Conservation (phyloP, 92 coral and sea anemone species). For the Porites rus region DNA sequence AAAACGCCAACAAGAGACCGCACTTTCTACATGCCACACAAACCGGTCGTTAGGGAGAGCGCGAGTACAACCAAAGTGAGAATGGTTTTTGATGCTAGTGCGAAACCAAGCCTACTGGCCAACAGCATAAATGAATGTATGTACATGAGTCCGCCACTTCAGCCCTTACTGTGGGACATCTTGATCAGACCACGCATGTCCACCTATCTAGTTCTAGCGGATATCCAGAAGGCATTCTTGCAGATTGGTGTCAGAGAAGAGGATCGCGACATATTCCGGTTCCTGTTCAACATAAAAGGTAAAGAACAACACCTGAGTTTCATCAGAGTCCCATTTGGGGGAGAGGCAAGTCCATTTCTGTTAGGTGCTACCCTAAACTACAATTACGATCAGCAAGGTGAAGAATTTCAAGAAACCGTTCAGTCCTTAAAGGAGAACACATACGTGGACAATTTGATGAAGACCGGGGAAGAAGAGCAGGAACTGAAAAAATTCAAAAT, state of each 20-base stretch:
- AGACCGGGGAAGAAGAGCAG: slow-evolving; percentile 42
- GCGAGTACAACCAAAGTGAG: background rate
- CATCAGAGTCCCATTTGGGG: slow-evolving; percentile 71
- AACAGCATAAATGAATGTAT: slow-evolving; percentile 66
- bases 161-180: slow-evolving; percentile 74
- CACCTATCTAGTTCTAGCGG: slow-evolving; percentile 51
- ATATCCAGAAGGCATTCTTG: slow-evolving; percentile 62
- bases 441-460: slow-evolving; percentile 70
- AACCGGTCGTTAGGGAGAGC: slow-evolving; percentile 38
- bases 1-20: slow-evolving; percentile 23
- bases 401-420: slow-evolving; percentile 51
- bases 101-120: slow-evolving; percentile 16
- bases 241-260: slow-evolving; percentile 58
- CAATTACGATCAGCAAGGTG: slow-evolving; percentile 65
- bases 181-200: slow-evolving; percentile 71
- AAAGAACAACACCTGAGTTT: slow-evolving; percentile 62
- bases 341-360: slow-evolving; percentile 72
- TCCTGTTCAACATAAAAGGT: slow-evolving; percentile 46
- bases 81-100: no score
- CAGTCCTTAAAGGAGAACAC: slow-evolving; percentile 55
- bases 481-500: slow-evolving; percentile 55
- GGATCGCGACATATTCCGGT: slow-evolving; percentile 61
- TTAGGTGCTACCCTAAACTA: slow-evolving; percentile 69
- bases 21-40: slow-evolving; percentile 61
- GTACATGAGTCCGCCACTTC: slow-evolving; percentile 64